These are phyloP conservation scores for Intellagama lesueurii DNA, from an alignment of 2,797 vertebrate species.

Conservation along the genomic window DNA sequence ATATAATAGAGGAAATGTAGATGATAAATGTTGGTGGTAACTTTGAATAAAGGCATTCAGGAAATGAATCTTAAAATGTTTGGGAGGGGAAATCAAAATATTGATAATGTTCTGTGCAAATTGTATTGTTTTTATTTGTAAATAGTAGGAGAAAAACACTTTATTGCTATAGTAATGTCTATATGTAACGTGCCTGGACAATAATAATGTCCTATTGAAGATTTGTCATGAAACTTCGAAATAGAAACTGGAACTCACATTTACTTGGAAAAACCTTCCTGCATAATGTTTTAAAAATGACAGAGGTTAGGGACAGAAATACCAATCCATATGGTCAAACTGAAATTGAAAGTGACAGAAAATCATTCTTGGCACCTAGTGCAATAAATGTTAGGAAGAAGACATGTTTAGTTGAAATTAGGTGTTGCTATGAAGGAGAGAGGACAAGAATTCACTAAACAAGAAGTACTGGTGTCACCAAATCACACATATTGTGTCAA, in stretches of 20 bases:
- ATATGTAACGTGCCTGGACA: not conserved
- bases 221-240: not conserved
- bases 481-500: slow-evolving; percentile 45
- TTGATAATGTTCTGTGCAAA: not conserved
- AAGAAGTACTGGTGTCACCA: slow-evolving; percentile 65
- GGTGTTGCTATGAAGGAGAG: slow-evolving; percentile 73
- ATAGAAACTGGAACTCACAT: slow-evolving; percentile 80
- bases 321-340: slow-evolving; percentile 76
- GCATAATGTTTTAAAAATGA: slow-evolving; percentile 83
- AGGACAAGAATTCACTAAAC: slow-evolving; percentile 73
- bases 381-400: slow-evolving; percentile 79
- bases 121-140: not conserved
- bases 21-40: not conserved
- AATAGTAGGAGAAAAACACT: not conserved
- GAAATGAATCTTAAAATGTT: not conserved
- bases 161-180: not conserved
- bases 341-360: slow-evolving; percentile 82
- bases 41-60: not conserved
- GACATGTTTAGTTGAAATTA: slow-evolving; percentile 77
- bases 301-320: slow-evolving; percentile 82
- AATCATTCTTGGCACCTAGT: slow-evolving; percentile 79
- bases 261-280: slow-evolving; percentile 69
- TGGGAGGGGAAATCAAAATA: not conserved
- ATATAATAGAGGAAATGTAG: not conserved
- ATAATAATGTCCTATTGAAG: not conserved